Base-by-base conservation (phyloP, 2,113 vertebrate species). In the Cryptoleucopteryx plumbea region DNA sequence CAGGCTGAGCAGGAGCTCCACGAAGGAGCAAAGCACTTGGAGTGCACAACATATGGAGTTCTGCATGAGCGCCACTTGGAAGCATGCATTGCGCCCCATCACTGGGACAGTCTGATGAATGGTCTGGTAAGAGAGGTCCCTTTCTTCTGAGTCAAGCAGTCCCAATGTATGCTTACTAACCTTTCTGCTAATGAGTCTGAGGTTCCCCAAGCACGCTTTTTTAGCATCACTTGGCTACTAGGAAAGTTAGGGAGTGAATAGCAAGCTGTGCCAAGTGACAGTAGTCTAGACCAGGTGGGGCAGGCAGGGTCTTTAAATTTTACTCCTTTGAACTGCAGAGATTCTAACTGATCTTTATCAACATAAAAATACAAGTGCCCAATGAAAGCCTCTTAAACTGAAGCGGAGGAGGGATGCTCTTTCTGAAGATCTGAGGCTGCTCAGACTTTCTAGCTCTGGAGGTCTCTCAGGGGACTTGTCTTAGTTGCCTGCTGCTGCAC, bases 21-120 rank as follows among this genome's bases (percentile, higher is more conserved):
- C 6, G 29, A 34, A 52, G 97, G 98, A 36, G 97, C 95, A 0
- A 29, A 78, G 19, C 96, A 68, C 66, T 96, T 99, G 70, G 97
- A 99, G 80, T 98, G 98, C 48, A 98, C 97, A 12, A 96, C 97
- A 45, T 94, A 68, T 0, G 98, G 99, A 4, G 86, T 99, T 52
- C 84, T 99, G 16, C 98, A 94, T 26, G 98, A 99, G 56, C 70
- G 6, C 53, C 78, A 97, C 90, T 95, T 99, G 77, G 38, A 97
- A 71, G 96, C 14, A 1, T 98, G 97, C 75, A 99, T 99, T 45
- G 95, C 92, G 0, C 10, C 53, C 5, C 68, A 26, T 31, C 99
- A 99, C 92, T 99, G 99, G 99, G 10, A 91, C 23, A 98, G 98
- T 88, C 97, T 99, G 92, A 74, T 32, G 52, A 88, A 4, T 8